A percentile compares a stretch with the other conserved stretches of the same genome.
Evolutionary conservation across 2,113 vertebrate species (phyloP).

Genomic region (Nymphicus hollandicus): DNA sequence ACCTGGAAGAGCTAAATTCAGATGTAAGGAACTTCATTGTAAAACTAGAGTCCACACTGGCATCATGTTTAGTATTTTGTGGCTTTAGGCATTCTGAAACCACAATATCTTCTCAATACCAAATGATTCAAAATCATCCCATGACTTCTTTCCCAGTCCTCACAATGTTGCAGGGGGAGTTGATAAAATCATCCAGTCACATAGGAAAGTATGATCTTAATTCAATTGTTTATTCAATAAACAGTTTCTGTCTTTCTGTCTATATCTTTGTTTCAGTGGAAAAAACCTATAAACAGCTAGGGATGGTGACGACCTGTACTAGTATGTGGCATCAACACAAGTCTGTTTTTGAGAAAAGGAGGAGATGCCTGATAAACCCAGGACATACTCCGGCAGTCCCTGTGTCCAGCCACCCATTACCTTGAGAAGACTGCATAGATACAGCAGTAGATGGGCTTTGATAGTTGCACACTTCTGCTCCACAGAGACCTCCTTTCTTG

Average conservation of each 20-base stretch:
- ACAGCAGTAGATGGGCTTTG: neutral
- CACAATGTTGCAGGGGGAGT: neutral
- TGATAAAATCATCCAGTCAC: neutral
- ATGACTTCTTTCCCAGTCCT: neutral
- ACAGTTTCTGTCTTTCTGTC: neutral
- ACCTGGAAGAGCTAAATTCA: neutral
- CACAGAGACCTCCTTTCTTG: neutral
- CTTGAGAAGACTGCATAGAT: neutral
- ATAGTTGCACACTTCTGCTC: neutral
- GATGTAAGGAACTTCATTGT: neutral
- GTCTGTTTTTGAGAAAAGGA: neutral
- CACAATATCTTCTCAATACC: neutral
- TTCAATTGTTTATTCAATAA: constrained; percentile 4
- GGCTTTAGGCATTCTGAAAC: neutral
- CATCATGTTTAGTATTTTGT: neutral
- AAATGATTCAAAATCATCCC: neutral
- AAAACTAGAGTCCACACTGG: neutral
- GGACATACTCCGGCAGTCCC: neutral
- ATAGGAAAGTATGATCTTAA: neutral
- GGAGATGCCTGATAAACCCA: neutral
- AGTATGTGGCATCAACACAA: neutral
- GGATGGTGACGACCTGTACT: neutral
- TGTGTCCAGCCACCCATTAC: rapidly evolving
- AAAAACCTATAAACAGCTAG: neutral
- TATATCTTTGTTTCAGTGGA: neutral